phyloP scores from a whole-genome alignment of 1,140 invertebrate genomes.

The Chironomus striatipennis region DNA sequence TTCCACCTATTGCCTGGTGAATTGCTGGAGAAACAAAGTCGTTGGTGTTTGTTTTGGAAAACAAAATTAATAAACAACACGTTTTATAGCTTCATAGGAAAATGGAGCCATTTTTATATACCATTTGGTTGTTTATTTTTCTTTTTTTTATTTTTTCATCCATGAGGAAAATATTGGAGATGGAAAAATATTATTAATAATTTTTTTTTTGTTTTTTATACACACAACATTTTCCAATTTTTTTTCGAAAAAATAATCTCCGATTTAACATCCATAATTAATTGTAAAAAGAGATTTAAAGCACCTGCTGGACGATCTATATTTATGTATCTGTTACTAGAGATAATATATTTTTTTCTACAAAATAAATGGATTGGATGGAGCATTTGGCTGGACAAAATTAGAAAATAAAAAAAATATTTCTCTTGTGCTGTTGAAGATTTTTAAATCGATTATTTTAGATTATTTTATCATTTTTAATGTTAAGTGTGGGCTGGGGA shows the following conservation, averaged over 20 bases:
- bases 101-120: background rate
- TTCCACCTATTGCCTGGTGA: background rate
- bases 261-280: background rate
- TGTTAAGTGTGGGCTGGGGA: no score
- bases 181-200: no score
- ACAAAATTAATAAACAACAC: conserved; percentile 19
- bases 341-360: background rate
- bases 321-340: background rate
- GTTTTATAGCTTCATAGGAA: conserved; percentile 5
- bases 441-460: no score
- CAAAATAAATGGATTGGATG: background rate
- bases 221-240: background rate
- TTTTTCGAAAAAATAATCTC: background rate
- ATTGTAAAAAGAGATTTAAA: background rate
- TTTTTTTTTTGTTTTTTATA: background rate
- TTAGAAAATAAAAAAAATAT: no score
- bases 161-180: no score
- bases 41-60: conserved; percentile 20
- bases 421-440: no score
- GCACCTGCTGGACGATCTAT: background rate
- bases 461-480: no score
- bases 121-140: background rate
- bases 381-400: no score
- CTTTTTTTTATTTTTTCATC: background rate
- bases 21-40: background rate